Percentiles rank a stretch among this genome's conserved stretches.
Conservation (phyloP, 1,140 invertebrate species). For the Lithobius niger region DNA sequence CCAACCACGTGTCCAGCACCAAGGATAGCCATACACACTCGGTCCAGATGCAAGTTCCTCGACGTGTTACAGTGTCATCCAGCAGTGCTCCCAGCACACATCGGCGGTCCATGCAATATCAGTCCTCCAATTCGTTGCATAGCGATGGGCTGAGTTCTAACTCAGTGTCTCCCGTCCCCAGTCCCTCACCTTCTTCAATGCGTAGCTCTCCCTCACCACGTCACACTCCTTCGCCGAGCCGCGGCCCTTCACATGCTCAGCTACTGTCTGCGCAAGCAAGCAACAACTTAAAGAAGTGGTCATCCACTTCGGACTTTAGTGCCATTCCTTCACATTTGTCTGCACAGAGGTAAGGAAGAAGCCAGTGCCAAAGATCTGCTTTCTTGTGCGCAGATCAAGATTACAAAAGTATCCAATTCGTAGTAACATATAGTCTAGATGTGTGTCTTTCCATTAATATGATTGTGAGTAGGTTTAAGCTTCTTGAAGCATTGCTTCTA, state of each 20-base stretch:
- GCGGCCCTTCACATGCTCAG: conserved; percentile 14
- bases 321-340: conserved; percentile 22
- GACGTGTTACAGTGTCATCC: background rate
- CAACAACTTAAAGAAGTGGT: conserved; percentile 54
- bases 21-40: background rate
- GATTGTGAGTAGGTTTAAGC: background rate
- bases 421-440: background rate
- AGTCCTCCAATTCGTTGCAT: conserved; percentile 69
- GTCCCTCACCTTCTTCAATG: conserved; percentile 47
- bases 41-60: background rate
- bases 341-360: conserved; percentile 16
- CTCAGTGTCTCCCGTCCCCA: conserved; percentile 61
- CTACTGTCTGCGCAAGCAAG: conserved; percentile 12
- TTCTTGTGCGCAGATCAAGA: background rate
- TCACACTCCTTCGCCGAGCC: conserved; percentile 19
- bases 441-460: background rate
- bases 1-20: background rate
- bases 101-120: conserved; percentile 55
- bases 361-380: background rate
- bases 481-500: background rate
- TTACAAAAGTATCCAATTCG: background rate
- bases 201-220: conserved; percentile 25
- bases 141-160: conserved; percentile 70
- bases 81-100: background rate
- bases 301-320: conserved; percentile 62